Base-by-base conservation (phyloP, 1,140 invertebrate species). In the Cryptotermes secundus region DNA sequence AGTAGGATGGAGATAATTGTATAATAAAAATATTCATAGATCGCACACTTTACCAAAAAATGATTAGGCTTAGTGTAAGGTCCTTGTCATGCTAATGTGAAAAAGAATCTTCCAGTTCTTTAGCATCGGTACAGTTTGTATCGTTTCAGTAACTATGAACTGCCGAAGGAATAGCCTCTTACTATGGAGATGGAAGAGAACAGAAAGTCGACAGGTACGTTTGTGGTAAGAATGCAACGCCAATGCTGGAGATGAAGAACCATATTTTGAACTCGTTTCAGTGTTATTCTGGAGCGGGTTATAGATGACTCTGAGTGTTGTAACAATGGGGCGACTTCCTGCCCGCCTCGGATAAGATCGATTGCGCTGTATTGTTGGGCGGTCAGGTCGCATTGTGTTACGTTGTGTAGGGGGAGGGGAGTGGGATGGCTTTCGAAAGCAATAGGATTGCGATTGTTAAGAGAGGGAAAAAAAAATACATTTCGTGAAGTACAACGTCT, bases 261-360 rank as follows among this genome's bases (percentile, higher is more conserved):
- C 59, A 72, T 72, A 72, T 72, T 72, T 72, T 72, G 59, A 72
- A 31, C 59, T 72, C 31, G 59, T 72, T 72, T 65, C 26, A 4
- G 19, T 59, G 16, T 59, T 59, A 59, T 59, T 59, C 53, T 38
- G 53, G 19, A 22, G 7, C 9, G 26, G 26, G 59, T 72, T 72
- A 72, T 72, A 72, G 59, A 72, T 72, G n/a, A 16, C 9, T 2
- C 26, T 9, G 53, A 72, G n/a, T 72, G n/a, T 31, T 31, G 59
- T 72, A 72, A 72, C 59, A 72, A 72, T 72, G 26, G 59, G 59
- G 26, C 59, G 59, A 72, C 59, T 72, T 72, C 9, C 59, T 72
- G 14, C 59, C 26, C 26, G 45, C 45, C 45, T 1, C 9, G 26
- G 9, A 9, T 26, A 72, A 72, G 59, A 72, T 72, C 59, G 59